Evolutionary conservation across 2,113 vertebrate genomes (phyloP), one percentile per base, ranked within the genome.

Genomic region (Chrysemys picta): DNA sequence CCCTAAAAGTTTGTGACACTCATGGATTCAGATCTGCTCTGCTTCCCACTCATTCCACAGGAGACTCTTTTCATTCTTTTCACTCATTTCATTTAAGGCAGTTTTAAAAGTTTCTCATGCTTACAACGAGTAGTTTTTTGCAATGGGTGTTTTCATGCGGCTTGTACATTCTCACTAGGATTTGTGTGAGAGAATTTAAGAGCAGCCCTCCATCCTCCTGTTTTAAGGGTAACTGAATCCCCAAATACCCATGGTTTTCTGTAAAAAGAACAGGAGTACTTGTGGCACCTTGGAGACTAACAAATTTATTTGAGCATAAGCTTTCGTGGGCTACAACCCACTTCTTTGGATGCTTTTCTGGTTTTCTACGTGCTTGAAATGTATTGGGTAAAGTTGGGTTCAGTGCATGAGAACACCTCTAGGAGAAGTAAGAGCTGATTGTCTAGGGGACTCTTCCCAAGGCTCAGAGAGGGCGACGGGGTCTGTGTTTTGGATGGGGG

Each of bases 401-500:
- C 19, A n/a, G 65, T 69, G 35, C 35, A 10, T 38, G 19, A 38
- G 65, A 72, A n/a, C 65, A 38, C 4, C 57, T 59, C 14, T 8
- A 19, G 52, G n/a, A 24, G 3, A 82, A 35, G 53, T 5, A 45
- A 29, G 54, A 42, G 81, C 12, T 57, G 53, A 57, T 9, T 27
- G 14, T 19, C 2, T 6, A 53, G 35, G 25, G 7, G 50, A 52
- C 53, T 54, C 53, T 54, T 22, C 35, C 3, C 29, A 54, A n/a
- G 80, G 49, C 45, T 22, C 3, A 52, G 31, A 8, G 50, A 24
- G 31, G 19, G 42, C 10, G 24, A 16, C n/a, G 25, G 72, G 25
- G 75, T 89, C 94, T 91, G 82, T n/a, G 22, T 85, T 87, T 85
- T 87, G 84, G 88, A 69, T 78, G 62, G 86, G 90, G 5, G 21